Conservation (phyloP, 2,113 vertebrate genomes). For the Bujurquina vittata region DNA sequence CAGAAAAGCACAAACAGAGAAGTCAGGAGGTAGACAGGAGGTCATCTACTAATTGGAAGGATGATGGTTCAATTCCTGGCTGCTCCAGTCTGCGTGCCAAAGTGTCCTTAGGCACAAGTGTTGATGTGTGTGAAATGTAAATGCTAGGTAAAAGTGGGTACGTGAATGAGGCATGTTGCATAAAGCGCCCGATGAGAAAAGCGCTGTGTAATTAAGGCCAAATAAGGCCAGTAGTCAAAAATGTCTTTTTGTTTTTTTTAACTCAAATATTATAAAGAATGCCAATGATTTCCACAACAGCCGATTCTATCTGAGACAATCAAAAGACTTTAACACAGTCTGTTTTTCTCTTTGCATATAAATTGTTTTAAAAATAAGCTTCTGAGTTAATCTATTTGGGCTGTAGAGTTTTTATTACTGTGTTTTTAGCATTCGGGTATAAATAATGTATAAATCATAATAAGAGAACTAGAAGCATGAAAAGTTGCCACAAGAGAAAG, state of each 20-base stretch:
- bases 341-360: not conserved
- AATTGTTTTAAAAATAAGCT: not conserved
- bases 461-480: not conserved
- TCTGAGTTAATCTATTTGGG: not conserved
- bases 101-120: no score
- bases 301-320: not conserved
- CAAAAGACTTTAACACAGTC: not conserved
- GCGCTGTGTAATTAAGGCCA: no score
- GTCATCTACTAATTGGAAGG: no score
- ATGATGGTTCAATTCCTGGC: no score
- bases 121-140: no score
- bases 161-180: no score
- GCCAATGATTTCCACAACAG: not conserved
- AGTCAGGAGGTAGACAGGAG: no score
- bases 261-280: not conserved
- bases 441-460: slow-evolving; percentile 8
- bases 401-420: not conserved
- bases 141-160: no score
- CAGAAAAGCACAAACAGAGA: not conserved
- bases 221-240: not conserved
- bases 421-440: not conserved
- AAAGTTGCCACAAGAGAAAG: not conserved
- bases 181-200: no score
- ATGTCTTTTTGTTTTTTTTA: not conserved
- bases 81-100: no score